These are phyloP conservation scores for Pipistrellus nathusii DNA, from an alignment of 2,797 vertebrate genomes.

Conservation along the genomic window DNA sequence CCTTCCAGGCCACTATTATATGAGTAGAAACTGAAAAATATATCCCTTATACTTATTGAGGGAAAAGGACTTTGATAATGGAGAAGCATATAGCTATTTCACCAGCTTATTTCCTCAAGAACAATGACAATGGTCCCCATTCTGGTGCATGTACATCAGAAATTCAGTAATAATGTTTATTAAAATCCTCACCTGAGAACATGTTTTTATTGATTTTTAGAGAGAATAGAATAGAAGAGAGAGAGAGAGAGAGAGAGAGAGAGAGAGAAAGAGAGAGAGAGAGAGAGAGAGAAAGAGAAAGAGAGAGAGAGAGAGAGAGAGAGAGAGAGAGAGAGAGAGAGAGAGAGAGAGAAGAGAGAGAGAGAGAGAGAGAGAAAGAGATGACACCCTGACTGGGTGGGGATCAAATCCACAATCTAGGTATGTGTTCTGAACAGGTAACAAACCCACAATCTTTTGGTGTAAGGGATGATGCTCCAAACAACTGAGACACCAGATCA, in stretches of 20 bases:
- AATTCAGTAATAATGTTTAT: neutral
- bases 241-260: neutral
- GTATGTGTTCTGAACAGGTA: neutral
- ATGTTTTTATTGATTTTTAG: neutral
- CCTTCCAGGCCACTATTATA: neutral
- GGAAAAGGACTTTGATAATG: constrained; percentile 17
- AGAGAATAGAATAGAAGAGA: neutral
- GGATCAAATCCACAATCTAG: neutral
- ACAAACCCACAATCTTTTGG: neutral
- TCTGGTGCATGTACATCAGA: neutral
- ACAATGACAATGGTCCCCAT: neutral
- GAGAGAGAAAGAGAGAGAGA: too few species aligned
- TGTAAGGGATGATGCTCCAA: neutral
- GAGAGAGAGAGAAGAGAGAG: neutral
- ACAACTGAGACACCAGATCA: neutral
- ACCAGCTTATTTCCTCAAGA: constrained; percentile 19
- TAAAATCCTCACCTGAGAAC: neutral
- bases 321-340: neutral
- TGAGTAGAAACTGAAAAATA: constrained; percentile 51
- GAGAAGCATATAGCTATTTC: constrained; percentile 33
- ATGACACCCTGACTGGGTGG: neutral
- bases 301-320: neutral
- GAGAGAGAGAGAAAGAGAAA: neutral
- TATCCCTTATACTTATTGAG: constrained; percentile 53
- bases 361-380: neutral